Conservation (phyloP, 1,140 invertebrate genomes). For the Lithobius niger region DNA sequence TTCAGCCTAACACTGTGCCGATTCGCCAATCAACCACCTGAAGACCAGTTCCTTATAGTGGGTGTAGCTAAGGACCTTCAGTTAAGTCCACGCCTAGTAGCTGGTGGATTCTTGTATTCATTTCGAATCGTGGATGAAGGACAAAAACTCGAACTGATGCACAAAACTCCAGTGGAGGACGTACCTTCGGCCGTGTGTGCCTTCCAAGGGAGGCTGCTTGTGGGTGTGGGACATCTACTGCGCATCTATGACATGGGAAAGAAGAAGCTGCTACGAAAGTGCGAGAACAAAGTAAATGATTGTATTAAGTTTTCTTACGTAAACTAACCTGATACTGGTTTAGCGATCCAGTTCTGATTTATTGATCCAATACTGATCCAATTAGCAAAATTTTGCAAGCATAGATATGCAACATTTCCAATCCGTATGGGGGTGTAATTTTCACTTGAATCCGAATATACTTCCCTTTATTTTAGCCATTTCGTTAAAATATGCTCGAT, state of each 20-base stretch:
- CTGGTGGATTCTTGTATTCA: slow-evolving; percentile 70
- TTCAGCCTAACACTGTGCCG: slow-evolving; percentile 54
- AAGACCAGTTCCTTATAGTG: slow-evolving; percentile 61
- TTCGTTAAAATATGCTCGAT: too few species aligned
- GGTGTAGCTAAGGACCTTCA: slow-evolving; percentile 84
- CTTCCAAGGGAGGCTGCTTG: slow-evolving; percentile 81
- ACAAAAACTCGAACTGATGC: slow-evolving; percentile 72
- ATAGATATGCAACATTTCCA: too few species aligned
- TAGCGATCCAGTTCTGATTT: too few species aligned
- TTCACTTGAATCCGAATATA: too few species aligned
- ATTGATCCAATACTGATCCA: too few species aligned
- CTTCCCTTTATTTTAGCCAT: too few species aligned
- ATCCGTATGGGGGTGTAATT: too few species aligned
- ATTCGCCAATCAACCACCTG: slow-evolving; percentile 51
- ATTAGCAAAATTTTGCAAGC: too few species aligned
- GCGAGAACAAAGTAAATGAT: slow-evolving; percentile 77
- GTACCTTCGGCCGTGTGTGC: slow-evolving; percentile 75
- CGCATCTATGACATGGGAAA: slow-evolving; percentile 94
- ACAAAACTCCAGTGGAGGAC: slow-evolving; percentile 89
- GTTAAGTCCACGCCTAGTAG: slow-evolving; percentile 66
- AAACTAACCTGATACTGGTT: too few species aligned
- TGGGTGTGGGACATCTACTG: slow-evolving; percentile 82
- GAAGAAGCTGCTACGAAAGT: slow-evolving; percentile 91
- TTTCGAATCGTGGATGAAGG: slow-evolving; percentile 49
- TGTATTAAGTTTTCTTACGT: too few species aligned